Evolutionary conservation across 2,113 vertebrate genomes (phyloP).

Genomic region (Planiliza haematocheilus): DNA sequence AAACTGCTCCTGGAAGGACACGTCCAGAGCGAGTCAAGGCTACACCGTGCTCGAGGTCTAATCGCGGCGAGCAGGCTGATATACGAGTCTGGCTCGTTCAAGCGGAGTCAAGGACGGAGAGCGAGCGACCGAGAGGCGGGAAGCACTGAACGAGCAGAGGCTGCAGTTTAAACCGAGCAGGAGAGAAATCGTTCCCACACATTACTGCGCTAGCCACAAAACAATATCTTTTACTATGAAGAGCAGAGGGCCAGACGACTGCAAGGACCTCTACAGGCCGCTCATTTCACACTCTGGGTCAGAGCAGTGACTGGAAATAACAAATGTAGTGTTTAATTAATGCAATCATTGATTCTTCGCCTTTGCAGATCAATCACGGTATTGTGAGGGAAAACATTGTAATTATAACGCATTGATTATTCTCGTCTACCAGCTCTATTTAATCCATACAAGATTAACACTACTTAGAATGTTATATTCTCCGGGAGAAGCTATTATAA

Average conservation of each 20-base stretch:
- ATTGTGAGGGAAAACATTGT: conserved; percentile 5
- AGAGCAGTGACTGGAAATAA: neutral
- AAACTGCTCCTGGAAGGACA: conserved; percentile 10
- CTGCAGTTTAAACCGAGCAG: conserved; percentile 3
- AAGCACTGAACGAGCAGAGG: conserved; percentile 13
- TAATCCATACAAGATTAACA: conserved; percentile 2
- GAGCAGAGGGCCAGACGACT: no score
- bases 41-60: conserved; percentile 20
- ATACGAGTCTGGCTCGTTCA: conserved; percentile 4
- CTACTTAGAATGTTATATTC: neutral
- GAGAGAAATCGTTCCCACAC: neutral
- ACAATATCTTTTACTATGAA: neutral
- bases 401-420: conserved; percentile 34
- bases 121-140: neutral
- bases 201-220: conserved; percentile 1
- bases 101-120: conserved; percentile 5
- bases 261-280: no score
- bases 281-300: neutral
- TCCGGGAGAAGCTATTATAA: neutral
- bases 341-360: neutral
- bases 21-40: neutral
- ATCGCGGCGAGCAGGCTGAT: neutral
- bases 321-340: conserved; percentile 14
- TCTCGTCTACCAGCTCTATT: neutral
- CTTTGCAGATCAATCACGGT: conserved; percentile 5